A percentile compares a stretch with the other conserved stretches of the same genome.
These are phyloP conservation scores for Channa maculata DNA, from an alignment of 2,113 vertebrate genomes.

Conservation along the genomic window DNA sequence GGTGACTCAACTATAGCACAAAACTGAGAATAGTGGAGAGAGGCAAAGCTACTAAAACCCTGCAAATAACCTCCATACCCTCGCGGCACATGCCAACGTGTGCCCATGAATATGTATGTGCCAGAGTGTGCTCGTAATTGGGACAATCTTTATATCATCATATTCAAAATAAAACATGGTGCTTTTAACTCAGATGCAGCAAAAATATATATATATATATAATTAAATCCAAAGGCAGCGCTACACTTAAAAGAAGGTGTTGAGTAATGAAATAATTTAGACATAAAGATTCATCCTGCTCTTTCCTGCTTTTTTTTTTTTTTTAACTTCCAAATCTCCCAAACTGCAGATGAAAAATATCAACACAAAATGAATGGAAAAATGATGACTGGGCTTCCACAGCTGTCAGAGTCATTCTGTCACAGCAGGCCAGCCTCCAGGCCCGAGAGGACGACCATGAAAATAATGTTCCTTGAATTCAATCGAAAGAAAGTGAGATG, in stretches of 20 bases:
- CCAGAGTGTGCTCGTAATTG: slow-evolving; percentile 8
- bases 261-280: neutral
- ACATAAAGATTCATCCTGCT: neutral
- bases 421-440: slow-evolving; percentile 50
- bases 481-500: slow-evolving; percentile 35
- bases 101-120: slow-evolving; percentile 40
- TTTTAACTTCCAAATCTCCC: neutral
- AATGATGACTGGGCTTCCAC: slow-evolving; percentile 54
- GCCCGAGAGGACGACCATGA: slow-evolving; percentile 66
- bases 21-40: slow-evolving; percentile 49
- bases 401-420: slow-evolving; percentile 75
- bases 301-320: neutral
- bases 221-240: neutral
- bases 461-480: slow-evolving; percentile 59
- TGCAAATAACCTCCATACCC: slow-evolving; percentile 46
- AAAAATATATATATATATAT: neutral
- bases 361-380: slow-evolving; percentile 36
- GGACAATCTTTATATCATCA: slow-evolving; percentile 26
- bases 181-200: neutral
- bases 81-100: slow-evolving; percentile 41
- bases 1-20: slow-evolving; percentile 69
- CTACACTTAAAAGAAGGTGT: slow-evolving; percentile 1
- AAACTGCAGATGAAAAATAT: slow-evolving; percentile 27
- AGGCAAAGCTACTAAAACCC: slow-evolving; percentile 60
- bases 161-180: slow-evolving; percentile 3